Base-by-base conservation (phyloP, 92 coral and sea anemone genomes). In the Muricea muricata region DNA sequence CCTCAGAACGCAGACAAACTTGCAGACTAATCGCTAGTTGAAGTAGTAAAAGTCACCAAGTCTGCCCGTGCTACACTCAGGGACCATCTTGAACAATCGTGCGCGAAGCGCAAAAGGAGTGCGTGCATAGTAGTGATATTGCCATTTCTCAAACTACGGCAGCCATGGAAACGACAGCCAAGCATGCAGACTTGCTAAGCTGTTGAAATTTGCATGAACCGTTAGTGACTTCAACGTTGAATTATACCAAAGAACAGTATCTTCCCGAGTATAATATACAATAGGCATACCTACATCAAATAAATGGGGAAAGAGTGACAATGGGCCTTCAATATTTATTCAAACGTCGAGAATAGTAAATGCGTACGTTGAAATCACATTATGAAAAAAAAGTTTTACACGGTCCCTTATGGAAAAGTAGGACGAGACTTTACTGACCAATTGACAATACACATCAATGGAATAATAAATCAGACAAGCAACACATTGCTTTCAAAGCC, bases 401-500 rank as follows among this genome's bases (percentile, higher is more conserved):
- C 17, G 24, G 7, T 50, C 58, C 58, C 58, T 50, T 50, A 50
- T 50, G 13, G 58, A 4, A 50, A 20, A 50, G 3, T 50, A 50
- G 58, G 58, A 14, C 18, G 58, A 50, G 58, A 50, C 4, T 50
- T 50, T 50, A 50, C 24, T 50, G 58, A 50, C 58, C 58, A 50
- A 50, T 20, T 50, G 24, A 50, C 24, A 50, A 20, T 50, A 20
- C 85, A 85, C 56, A 67, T 45, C 85, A 89, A 15, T 92, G 92
- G 87, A 92, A 92, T 87, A 86, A 89, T 72, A 35, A 54, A 17
- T 32, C 89, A 1, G 75, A 86, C 25, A 78, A 52, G 65, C 86
- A 86, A 73, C 89, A 86, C 73, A 54, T 86, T 2, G 84, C 94
- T 8, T 58, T 91, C 14, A 91, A 85, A 76, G 89, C 92, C 3